Evolutionary conservation across 1,140 invertebrate genomes (phyloP), one percentile per base, ranked within the genome.

Genomic region (Gryllus bimaculatus): DNA sequence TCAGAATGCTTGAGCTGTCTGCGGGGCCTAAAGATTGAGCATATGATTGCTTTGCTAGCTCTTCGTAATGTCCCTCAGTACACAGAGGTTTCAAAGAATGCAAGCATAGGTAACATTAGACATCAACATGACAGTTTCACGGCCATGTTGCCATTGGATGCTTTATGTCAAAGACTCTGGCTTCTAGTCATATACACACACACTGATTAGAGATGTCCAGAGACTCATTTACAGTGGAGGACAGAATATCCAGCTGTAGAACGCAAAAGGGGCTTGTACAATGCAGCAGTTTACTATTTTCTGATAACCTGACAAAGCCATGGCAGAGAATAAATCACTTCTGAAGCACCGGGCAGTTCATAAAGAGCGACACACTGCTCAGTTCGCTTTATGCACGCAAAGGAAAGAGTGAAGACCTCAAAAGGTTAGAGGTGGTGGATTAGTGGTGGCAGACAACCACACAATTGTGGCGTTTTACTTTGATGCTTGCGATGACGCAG

Each of bases 81-180:
- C 54, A 66, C 54, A 7, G 54, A 66, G 54, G 54, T 66, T 66
- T 66, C 18, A 66, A 66, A 66, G 54, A 66, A 66, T 66, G 54
- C 54, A 66, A 66, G 54, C 54, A 66, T 66, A 66, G 54, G 54
- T 66, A 66, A 66, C 54, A 66, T 66, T 66, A 66, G 54, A 66
- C 54, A 10, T 66, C 54, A 66, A 66, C 54, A 66, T 66, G 54
- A 18, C 54, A 66, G 54, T 66, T 66, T 66, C 54, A 66, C 54
- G 18, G 18, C 54, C 54, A 66, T 66, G 54, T 66, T 66, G 18
- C 54, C 54, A 66, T 18, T 13, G 10, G 10, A 10, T 66, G 18
- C 18, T 66, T 66, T 66, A 66, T 18, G 18, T 66, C 18, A 10
- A 66, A 39, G 54, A 18, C 18, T 66, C 54, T 66, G 54, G 54